Base-by-base conservation (phyloP, 2,888 invertebrate genomes). In the Ryuthela nishihirai region DNA sequence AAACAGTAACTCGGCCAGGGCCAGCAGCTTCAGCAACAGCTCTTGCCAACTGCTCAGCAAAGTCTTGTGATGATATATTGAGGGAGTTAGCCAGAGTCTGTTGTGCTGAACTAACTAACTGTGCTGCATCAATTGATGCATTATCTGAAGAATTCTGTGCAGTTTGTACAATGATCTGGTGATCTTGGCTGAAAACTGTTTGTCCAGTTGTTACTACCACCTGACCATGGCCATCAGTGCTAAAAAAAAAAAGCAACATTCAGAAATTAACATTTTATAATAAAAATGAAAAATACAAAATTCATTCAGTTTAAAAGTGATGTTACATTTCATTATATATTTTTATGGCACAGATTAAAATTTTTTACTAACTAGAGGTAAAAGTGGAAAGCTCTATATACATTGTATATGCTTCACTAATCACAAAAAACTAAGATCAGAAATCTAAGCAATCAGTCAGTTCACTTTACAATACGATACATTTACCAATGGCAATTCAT, bases 11-110 rank as follows among this genome's bases (percentile, higher is more conserved):
- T 47, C 53, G 55, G 2, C 53, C 53, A 20, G 54, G 45, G 3
- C 45, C 50, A n/a, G 62, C 39, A 18, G 56, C 62, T 49, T 62
- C 58, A 7, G 62, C 58, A 20, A 62, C 62, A 18, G 46, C 62
- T 29, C 56, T 47, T 7, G 56, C 62, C n/a, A 62, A 45, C 25
- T 62, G 62, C 17, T 55, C 62, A 6, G 62, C 53, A 47, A 62
- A 53, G 21, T 62, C 62, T 41, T 62, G 54, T 3, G 49, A 44
- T 24, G 55, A 45, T 18, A 54, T n/a, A 26, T 54, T 54, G 9
- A 54, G 32, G 4, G 49, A 38, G 18, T 26, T 54, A 12, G 54
- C 60, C 1, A 54, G 17, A 7, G 49, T 38, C 10, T 54, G 54
- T 10, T 60, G 59, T 10, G 58, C 52, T 20, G 55, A 23, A 6